phyloP scores from a whole-genome alignment of 1,140 invertebrate genomes.

The Meloidogyne chitwoodi region DNA sequence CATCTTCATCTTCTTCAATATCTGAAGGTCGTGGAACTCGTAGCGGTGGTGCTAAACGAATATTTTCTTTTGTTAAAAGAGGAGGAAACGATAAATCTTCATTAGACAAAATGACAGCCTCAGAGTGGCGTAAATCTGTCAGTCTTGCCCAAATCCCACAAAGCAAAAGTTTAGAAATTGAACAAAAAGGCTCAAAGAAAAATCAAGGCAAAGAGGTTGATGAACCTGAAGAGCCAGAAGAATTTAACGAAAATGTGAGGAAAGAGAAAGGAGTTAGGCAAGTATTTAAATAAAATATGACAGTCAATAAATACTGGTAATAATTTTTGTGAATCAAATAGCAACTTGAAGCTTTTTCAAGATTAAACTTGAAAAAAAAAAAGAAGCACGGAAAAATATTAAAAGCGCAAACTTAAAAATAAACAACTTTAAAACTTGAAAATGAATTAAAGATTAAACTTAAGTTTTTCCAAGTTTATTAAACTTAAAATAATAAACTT shows the following conservation, averaged over 20 bases:
- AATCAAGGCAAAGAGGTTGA: background rate
- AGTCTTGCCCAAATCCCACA: slow-evolving; percentile 13
- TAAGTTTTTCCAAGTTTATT: no score
- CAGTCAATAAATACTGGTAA: no score
- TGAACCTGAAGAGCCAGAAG: background rate
- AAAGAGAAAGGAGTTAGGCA: background rate
- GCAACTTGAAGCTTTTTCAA: no score
- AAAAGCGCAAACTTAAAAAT: no score
- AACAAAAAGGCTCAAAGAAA: background rate
- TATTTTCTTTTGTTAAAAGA: slow-evolving; percentile 8
- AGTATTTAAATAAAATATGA: background rate
- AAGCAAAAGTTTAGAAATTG: background rate
- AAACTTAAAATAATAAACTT: no score
- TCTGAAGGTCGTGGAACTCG: background rate
- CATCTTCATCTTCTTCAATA: background rate
- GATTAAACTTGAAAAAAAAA: no score
- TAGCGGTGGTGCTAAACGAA: background rate
- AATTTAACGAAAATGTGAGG: background rate
- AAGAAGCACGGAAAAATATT: no score
- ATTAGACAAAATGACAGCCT: background rate
- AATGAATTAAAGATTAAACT: no score
- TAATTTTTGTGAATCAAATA: no score
- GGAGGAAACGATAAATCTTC: background rate
- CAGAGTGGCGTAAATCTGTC: slow-evolving; percentile 17
- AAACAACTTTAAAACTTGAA: no score